Evolutionary conservation across 1,140 invertebrate genomes (phyloP), one percentile per base, ranked within the genome.

Genomic region (Achroia grisella): DNA sequence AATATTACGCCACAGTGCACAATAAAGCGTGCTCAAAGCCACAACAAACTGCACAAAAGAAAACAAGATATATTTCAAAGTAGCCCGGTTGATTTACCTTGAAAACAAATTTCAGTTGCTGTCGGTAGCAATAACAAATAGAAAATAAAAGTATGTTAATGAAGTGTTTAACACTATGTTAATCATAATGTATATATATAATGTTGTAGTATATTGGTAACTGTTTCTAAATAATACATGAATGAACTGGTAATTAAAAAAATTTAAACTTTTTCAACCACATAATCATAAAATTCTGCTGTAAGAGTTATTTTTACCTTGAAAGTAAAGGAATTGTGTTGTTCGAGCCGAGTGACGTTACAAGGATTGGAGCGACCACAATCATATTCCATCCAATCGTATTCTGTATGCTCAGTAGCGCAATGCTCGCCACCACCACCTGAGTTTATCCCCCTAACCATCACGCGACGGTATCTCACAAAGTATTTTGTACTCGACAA

Each of bases 321-420:
- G 70, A 96, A 95, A 0, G 90, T 86, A 64, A 95, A 96, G 6
- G 88, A 90, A 59, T 93, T 93, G 67, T 96, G 93, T 62, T 96
- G 94, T 8, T 95, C 92, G 1, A 97, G 83, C 14, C 90, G 87
- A 0, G 91, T 93, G 0, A 97, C 92, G 67, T 95, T 95, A 75
- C 96, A 98, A 0, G 95, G 95, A 61, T 96, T 95, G 17, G 91
- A 90, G 10, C 90, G 87, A 27, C 93, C 91, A 63, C 96, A 98
- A 56, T 96, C 93, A 32, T 93, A 89, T 65, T 96, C 94, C 51
- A 91, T 88, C 92, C 93, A 94, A 50, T 91, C 89, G 1, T 87
- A 88, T 4, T 89, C 86, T 9, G 88, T 86, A 1, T 89, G 87
- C 1, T 90, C 87, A 0, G 88, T 87, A 10, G 88, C 88, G 50